Evolutionary conservation across 2,888 invertebrate genomes (phyloP), one percentile per base, ranked within the genome.

Genomic region (Meta bourneti): DNA sequence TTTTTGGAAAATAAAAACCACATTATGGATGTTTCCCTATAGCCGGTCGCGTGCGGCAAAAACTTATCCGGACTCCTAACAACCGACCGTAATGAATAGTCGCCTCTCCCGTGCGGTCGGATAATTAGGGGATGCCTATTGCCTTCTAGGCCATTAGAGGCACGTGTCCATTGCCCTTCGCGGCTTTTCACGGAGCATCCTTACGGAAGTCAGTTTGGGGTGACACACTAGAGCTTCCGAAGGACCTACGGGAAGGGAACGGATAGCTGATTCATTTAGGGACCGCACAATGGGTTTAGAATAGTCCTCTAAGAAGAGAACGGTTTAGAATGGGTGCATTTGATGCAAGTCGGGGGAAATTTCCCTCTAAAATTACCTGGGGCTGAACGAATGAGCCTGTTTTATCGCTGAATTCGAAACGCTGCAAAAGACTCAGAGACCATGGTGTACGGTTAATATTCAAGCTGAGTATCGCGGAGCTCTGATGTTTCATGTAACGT

Each of bases 141-240:
- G 87, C 82, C 82, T 87, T 74, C 49, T 78, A 83, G 83, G 78
- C 91, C 91, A 91, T 91, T 91, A 91, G 83, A 20, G 77, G 74
- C 91, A 91, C 91, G 91, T 82, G 91, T 5, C 91, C 34, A 4
- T 16, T 87, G 87, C 86, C 82, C 75, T 91, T 85, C 86, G 82
- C 81, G 90, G 90, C 90, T 91, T 91, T 91, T 87, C 78, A 83
- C 77, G 77, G 86, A 51, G 71, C 81, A 74, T 87, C 91, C 91
- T 83, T 51, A 54, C 91, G 91, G 91, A 91, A 91, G 91, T 91
- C 83, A 84, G 78, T 72, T 78, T 80, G 83, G 85, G 81, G 75
- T 84, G 90, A 90, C 84, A 90, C 89, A 84, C 83, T 54, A 48
- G 78, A 78, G 52, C 52, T n/a, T n/a, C 19, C 75, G 54, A 75